Base-by-base conservation (phyloP, 2,113 vertebrate species). In the Dicerorhinus sumatrensis region DNA sequence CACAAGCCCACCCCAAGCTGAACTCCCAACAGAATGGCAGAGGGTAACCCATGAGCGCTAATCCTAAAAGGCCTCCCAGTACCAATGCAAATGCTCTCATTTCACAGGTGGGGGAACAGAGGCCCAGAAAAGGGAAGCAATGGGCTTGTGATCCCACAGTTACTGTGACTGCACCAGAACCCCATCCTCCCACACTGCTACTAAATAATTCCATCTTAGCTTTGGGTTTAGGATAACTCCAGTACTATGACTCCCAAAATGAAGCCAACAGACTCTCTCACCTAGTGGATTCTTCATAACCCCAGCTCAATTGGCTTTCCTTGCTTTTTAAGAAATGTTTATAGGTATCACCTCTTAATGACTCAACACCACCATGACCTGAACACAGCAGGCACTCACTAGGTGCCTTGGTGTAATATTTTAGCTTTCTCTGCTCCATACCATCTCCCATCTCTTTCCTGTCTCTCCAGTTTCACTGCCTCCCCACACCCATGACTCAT, bases 121-220 rank as follows among this genome's bases (percentile, higher is more conserved):
- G 33, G 17, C 33, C 31, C 42, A 56, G 54, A 72, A 75, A 54
- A 31, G 7, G 46, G 16, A 73, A 65, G 36, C 3, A 39, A 62
- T 6, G 51, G 36, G n/a, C 31, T 72, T 70, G 73, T 46, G 27
- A 62, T 23, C 17, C 51, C 13, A 33, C 20, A 33, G 65, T 63
- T 33, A 62, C 0, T 67, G 27, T 6, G 18, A 46, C 51, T 0
- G 21, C 0, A 51, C 17, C 42, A 39, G 2, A 11, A 62, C 25
- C 6, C 36, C 13, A 6, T 25, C 21, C n/a, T 60, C 29, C 36
- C 29, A 25, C 4, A 25, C 36, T 12, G 29, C 16, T 33, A 48
- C 18, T 21, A 14, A 21, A n/a, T 18, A 31, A 51, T 62, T 29
- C 51, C 54, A 33, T 14, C 63, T 84, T 25, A 3, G 18, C 82